Evolutionary conservation across 2,113 vertebrate species (phyloP).

Genomic region (Oophaga pumilio): DNA sequence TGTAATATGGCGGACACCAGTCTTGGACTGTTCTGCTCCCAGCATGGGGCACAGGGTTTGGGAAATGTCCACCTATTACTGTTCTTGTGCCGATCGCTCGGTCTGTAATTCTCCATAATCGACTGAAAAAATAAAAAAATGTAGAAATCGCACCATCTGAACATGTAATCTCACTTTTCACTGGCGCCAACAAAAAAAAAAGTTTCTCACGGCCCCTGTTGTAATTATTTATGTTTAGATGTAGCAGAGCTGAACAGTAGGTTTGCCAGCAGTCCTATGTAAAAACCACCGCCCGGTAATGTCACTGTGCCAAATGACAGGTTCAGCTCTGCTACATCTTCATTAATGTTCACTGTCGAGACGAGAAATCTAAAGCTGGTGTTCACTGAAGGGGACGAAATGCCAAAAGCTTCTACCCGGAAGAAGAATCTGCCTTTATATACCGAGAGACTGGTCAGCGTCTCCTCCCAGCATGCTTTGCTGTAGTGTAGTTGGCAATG

Average conservation of each 20-base stretch:
- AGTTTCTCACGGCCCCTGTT: background rate
- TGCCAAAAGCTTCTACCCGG: background rate
- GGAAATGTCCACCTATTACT: background rate
- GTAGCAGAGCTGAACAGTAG: background rate
- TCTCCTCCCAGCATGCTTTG: constrained; percentile 10
- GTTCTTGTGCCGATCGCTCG: background rate
- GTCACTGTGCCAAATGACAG: background rate
- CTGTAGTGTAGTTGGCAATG: background rate
- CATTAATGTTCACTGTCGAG: background rate
- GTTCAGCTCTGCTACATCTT: background rate
- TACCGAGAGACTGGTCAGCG: background rate
- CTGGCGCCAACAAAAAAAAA: background rate
- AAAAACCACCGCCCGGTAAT: background rate
- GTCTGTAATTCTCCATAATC: background rate
- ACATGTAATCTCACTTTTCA: background rate
- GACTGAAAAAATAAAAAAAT: background rate
- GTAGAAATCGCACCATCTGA: background rate
- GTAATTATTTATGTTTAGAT: background rate
- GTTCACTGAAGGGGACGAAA: background rate
- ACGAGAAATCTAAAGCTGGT: background rate
- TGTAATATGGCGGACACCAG: background rate
- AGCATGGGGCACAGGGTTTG: background rate
- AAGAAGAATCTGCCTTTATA: background rate
- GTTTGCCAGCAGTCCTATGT: background rate
- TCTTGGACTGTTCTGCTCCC: background rate